Conservation (phyloP, 2,113 vertebrate genomes). For the Etheostoma cragini region DNA sequence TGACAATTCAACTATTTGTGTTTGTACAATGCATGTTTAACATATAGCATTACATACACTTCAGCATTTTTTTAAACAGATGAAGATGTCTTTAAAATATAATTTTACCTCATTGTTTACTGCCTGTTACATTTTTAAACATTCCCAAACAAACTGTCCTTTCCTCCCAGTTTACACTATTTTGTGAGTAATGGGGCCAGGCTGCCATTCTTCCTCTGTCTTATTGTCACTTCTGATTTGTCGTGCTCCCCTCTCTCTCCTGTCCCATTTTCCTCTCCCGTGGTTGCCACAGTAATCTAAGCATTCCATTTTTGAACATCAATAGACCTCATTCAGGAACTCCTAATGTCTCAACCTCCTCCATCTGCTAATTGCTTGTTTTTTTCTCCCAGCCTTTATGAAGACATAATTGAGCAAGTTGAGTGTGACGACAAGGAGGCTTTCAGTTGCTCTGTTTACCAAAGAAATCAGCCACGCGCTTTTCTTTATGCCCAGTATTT, state of each 20-base stretch:
- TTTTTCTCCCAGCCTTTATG: conserved; percentile 76
- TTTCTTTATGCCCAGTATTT: conserved; percentile 39
- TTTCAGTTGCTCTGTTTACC: conserved; percentile 72
- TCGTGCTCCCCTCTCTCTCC: conserved; percentile 49
- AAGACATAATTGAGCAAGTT: conserved; percentile 73
- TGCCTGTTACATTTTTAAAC: conserved; percentile 18
- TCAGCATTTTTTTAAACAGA: neutral
- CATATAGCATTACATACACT: neutral
- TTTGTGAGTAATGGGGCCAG: conserved; percentile 49
- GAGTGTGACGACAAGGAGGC: conserved; percentile 70
- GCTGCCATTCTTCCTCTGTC: conserved; percentile 44
- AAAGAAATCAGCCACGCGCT: conserved; percentile 65
- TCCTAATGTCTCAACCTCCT: conserved; percentile 68
- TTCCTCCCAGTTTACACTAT: conserved; percentile 44
- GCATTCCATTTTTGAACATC: conserved; percentile 79
- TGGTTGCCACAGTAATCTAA: conserved; percentile 71
- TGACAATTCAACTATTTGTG: neutral
- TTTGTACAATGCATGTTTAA: neutral
- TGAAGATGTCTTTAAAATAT: neutral
- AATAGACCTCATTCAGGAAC: conserved; percentile 77
- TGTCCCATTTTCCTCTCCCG: conserved; percentile 47
- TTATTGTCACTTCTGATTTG: conserved; percentile 78
- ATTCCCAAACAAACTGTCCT: conserved; percentile 31
- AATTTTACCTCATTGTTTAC: conserved; percentile 27
- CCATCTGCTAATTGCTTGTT: conserved; percentile 83